Evolutionary conservation across 1,140 invertebrate species (phyloP).

Genomic region (Homarus americanus): DNA sequence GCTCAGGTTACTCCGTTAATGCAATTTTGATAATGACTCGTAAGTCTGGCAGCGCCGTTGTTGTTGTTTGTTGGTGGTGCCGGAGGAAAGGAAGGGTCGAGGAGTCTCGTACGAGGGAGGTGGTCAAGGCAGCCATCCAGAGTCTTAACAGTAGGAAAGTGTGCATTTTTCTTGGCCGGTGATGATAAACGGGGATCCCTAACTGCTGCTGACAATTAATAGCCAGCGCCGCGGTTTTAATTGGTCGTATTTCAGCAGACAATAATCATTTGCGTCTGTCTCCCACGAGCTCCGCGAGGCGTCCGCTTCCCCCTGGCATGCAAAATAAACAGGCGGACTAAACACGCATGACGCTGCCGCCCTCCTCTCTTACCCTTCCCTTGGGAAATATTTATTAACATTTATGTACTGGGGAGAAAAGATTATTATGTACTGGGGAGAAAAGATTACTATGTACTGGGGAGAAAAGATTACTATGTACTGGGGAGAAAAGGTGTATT

Average conservation of each 20-base stretch:
- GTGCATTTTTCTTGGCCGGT: background rate
- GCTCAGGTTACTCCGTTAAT: conserved; percentile 42
- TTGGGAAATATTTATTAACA: background rate
- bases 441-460: too few species aligned
- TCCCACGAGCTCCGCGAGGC: background rate
- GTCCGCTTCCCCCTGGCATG: background rate
- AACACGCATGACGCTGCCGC: conserved; percentile 3
- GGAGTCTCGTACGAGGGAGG: background rate
- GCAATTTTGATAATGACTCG: conserved; percentile 38
- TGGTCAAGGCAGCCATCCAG: background rate
- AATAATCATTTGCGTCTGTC: conserved; percentile 45
- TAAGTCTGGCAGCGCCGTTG: conserved; percentile 23
- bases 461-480: too few species aligned
- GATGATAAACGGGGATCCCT: conserved; percentile 27
- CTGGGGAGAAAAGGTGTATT: too few species aligned
- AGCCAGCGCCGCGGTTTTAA: conserved; percentile 45
- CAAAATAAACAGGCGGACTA: conserved; percentile 5
- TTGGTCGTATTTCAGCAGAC: conserved; percentile 49
- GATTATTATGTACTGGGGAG: too few species aligned
- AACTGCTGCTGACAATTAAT: conserved; percentile 50
- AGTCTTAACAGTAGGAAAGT: background rate
- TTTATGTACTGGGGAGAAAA: background rate
- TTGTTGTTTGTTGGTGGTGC: conserved; percentile 33
- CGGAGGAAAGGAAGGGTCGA: background rate
- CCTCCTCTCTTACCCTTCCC: background rate